These are phyloP conservation scores for Karalla daura DNA, from an alignment of 2,797 vertebrate genomes.

Conservation along the genomic window DNA sequence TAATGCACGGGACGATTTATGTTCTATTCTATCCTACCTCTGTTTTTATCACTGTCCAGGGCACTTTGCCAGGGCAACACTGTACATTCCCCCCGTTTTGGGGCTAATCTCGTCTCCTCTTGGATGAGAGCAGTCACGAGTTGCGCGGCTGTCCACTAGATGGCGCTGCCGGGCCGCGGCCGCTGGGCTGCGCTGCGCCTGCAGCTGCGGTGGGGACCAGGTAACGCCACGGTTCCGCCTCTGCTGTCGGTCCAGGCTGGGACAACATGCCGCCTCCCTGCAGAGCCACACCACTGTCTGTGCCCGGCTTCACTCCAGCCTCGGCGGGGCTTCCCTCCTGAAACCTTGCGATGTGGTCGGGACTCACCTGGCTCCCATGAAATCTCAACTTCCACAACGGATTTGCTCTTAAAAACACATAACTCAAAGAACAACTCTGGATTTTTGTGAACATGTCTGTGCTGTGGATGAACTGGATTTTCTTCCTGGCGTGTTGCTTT, in stretches of 20 bases:
- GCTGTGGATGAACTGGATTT: constrained; percentile 33
- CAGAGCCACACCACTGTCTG: constrained; percentile 19
- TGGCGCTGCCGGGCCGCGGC: constrained; percentile 24
- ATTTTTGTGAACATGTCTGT: constrained; percentile 53
- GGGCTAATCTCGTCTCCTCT: too few species aligned
- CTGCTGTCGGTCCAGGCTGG: constrained; percentile 58
- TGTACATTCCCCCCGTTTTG: too few species aligned
- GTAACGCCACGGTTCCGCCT: constrained; percentile 74
- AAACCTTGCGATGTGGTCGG: constrained; percentile 49
- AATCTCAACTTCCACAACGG: constrained; percentile 1
- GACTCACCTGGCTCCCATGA: constrained; percentile 59
- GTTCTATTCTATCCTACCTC: too few species aligned
- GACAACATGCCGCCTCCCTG: constrained; percentile 48
- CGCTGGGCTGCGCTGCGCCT: not conserved
- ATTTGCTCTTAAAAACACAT: not conserved
- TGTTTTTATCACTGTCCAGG: too few species aligned
- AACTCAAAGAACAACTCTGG: not conserved
- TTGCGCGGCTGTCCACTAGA: constrained; percentile 39
- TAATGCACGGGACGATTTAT: too few species aligned
- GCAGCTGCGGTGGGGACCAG: constrained; percentile 37
- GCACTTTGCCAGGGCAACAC: too few species aligned
- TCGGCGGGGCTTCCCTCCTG: constrained; percentile 5
- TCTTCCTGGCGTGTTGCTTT: constrained; percentile 59
- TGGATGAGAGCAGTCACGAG: too few species aligned
- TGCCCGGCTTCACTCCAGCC: constrained; percentile 3